Conservation (phyloP, 2,888 invertebrate genomes). For the Frankliniella intonsa region DNA sequence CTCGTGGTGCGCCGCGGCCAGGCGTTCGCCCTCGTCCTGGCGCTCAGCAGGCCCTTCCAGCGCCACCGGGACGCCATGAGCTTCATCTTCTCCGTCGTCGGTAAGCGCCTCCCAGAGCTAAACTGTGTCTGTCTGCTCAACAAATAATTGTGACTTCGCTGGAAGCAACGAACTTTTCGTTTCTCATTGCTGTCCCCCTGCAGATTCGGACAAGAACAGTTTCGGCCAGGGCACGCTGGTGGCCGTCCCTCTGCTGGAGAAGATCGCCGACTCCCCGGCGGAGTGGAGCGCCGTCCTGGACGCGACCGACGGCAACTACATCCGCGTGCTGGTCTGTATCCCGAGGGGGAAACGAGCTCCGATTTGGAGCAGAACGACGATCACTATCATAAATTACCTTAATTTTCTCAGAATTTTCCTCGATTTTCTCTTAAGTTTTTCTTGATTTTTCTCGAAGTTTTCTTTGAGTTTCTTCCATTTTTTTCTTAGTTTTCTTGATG, state of each 20-base stretch:
- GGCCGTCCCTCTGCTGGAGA: slow-evolving; percentile 65
- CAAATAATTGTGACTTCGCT: no score
- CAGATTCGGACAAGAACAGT: slow-evolving; percentile 70
- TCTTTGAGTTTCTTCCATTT: no score
- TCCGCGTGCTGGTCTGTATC: slow-evolving; percentile 50
- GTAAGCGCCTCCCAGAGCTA: slow-evolving; percentile 46
- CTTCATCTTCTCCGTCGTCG: slow-evolving; percentile 75
- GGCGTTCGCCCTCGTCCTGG: slow-evolving; percentile 67
- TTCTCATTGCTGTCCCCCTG: slow-evolving; percentile 36
- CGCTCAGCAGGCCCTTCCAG: slow-evolving; percentile 69
- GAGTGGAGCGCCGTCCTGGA: slow-evolving; percentile 73
- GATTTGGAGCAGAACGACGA: no score
- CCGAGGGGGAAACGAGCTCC: background rate
- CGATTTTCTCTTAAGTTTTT: no score
- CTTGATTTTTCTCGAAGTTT: no score
- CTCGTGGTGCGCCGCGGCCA: slow-evolving; percentile 81
- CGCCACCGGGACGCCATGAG: slow-evolving; percentile 71
- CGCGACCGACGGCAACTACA: slow-evolving; percentile 57
- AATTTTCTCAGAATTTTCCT: no score
- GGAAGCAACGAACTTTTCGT: no score
- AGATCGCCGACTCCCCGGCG: slow-evolving; percentile 56
- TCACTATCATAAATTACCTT: no score
- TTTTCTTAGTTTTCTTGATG: no score
- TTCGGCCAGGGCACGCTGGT: slow-evolving; percentile 76
- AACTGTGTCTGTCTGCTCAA: no score